Evolutionary conservation across 1,140 invertebrate genomes (phyloP), one percentile per base, ranked within the genome.

Genomic region (Ostrea edulis): DNA sequence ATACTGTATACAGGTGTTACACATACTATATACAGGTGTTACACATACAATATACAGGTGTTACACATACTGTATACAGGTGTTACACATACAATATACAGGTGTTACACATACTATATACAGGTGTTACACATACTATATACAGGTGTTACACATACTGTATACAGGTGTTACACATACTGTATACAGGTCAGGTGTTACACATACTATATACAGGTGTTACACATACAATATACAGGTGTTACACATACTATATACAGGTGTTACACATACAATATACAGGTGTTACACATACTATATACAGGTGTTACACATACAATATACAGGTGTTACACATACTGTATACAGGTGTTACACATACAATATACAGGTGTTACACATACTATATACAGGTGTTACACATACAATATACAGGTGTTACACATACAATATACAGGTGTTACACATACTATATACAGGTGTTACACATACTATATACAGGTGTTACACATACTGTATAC

Each of bases 131-230:
- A 29, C 17, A 81, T 51, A 29, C 29, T 95, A 91, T 35, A 92
- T 92, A 71, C 96, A 96, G 94, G 96, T n/a, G n/a, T n/a, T n/a
- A n/a, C n/a, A n/a, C n/a, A n/a, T n/a, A n/a, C n/a, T n/a, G n/a
- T n/a, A n/a, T n/a, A n/a, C n/a, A n/a, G n/a, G n/a, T n/a, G 4
- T 25, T 51, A n/a, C 77, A 29, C 17, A 81, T 51, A 29, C 29
- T 95, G 92, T 35, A 92, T 92, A 71, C 96, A 96, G 94, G 96
- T 96, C 0, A 93, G 95, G 52, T 96, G 96, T 90, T 96, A 96
- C 90, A n/a, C n/a, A n/a, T n/a, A n/a, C n/a, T n/a, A n/a, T n/a
- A n/a, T n/a, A n/a, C n/a, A n/a, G n/a, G n/a, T n/a, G 4, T 25
- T 51, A n/a, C 77, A 29, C 17, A 81, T 51, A 29, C 29, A 95